Conservation (phyloP, 2,888 invertebrate species). For the Ormia ochracea region DNA sequence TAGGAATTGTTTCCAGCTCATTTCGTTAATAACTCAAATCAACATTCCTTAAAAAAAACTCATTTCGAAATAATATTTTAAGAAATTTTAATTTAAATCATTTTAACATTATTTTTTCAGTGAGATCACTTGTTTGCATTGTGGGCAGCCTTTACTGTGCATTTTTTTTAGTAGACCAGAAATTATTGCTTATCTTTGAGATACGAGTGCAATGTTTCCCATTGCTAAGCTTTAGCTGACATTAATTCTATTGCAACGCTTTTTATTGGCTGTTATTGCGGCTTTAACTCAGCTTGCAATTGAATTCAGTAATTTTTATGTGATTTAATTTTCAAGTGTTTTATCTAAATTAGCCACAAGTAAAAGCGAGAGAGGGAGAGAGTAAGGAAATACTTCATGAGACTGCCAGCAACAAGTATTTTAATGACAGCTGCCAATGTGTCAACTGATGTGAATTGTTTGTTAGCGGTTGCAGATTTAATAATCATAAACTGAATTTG, state of each 20-base stretch:
- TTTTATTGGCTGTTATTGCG: neutral
- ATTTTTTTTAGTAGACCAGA: no score
- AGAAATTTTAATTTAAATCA: no score
- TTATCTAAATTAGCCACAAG: constrained; percentile 34
- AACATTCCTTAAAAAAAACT: no score
- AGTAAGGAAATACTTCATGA: neutral
- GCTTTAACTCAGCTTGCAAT: constrained; percentile 20
- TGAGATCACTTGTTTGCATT: no score
- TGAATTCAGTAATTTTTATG: constrained; percentile 25
- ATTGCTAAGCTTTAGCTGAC: neutral
- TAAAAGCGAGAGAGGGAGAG: neutral
- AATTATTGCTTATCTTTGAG: no score
- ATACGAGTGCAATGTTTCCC: no score
- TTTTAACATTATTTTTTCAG: no score
- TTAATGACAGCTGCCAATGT: constrained; percentile 63
- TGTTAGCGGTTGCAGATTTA: constrained; percentile 18
- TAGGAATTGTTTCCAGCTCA: no score
- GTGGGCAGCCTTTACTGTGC: no score
- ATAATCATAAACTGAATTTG: constrained; percentile 35
- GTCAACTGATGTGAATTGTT: constrained; percentile 57
- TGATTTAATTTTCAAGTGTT: constrained; percentile 12
- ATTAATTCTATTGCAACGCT: neutral
- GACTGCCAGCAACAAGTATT: constrained; percentile 48
- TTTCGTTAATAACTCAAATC: no score
- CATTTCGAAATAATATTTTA: no score